Conservation (phyloP, 1,140 invertebrate genomes). For the Drosophila chauvacae region DNA sequence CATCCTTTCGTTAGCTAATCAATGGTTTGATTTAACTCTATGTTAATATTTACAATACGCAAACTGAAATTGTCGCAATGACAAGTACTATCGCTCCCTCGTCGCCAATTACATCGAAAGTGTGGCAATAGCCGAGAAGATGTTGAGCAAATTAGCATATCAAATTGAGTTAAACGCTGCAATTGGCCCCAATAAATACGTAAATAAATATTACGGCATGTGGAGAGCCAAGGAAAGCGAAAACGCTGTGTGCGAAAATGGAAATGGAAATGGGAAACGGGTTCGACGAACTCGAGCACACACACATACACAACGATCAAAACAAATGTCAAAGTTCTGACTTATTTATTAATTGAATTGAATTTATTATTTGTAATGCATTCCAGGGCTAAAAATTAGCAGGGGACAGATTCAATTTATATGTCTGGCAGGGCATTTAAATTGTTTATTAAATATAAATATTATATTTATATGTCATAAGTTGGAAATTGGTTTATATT, state of each 20-base stretch:
- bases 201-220: constrained; percentile 43
- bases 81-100: neutral
- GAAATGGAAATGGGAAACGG: constrained; percentile 16
- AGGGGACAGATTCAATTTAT: neutral
- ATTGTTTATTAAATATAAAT: neutral
- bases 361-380: constrained; percentile 8
- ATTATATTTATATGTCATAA: neutral
- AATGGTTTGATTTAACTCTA: neutral
- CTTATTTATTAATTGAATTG: constrained; percentile 17
- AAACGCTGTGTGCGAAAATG: constrained; percentile 24
- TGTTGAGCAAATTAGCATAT: constrained; percentile 73
- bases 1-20: neutral
- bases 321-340: constrained; percentile 27
- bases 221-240: constrained; percentile 34
- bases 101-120: constrained; percentile 35
- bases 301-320: neutral
- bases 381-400: neutral
- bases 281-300: constrained; percentile 14
- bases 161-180: constrained; percentile 78
- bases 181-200: constrained; percentile 58
- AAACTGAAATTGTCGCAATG: constrained; percentile 3
- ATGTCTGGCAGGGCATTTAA: neutral
- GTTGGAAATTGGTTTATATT: no score
- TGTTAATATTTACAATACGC: neutral
- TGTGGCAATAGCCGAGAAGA: constrained; percentile 37